Evolutionary conservation across 2,113 vertebrate genomes (phyloP).

Genomic region (Penelope pileata): DNA sequence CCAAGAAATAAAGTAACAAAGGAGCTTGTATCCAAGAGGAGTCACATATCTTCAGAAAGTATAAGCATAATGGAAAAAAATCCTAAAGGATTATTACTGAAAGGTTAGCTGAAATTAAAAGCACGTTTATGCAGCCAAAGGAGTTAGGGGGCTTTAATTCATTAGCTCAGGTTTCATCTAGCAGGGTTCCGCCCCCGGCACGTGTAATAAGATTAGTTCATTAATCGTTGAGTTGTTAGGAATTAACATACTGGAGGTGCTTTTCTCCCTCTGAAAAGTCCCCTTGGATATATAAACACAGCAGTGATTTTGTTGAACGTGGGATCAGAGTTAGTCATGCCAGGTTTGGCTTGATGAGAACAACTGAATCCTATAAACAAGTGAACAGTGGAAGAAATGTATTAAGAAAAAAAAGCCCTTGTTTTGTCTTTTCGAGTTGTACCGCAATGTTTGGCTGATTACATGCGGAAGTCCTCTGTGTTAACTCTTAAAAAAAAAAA

Average conservation of each 20-base stretch:
- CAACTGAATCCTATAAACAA: constrained; percentile 55
- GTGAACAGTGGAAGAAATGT: constrained; percentile 41
- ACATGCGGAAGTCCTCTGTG: not conserved
- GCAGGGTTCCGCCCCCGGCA: constrained; percentile 53
- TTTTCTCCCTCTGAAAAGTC: constrained; percentile 31
- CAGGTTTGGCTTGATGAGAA: constrained; percentile 50
- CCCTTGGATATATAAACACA: constrained; percentile 53
- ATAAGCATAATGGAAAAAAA: constrained; percentile 53
- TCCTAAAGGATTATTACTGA: constrained; percentile 61
- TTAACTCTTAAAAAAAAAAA: not conserved
- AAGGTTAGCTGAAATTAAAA: constrained; percentile 69
- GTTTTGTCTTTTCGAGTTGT: constrained; percentile 46
- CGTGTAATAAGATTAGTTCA: constrained; percentile 61
- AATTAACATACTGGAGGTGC: constrained; percentile 60
- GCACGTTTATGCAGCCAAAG: constrained; percentile 38
- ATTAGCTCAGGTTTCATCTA: constrained; percentile 60
- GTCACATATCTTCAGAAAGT: constrained; percentile 56
- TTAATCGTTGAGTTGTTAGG: constrained; percentile 46
- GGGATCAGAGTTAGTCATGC: constrained; percentile 12
- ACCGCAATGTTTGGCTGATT: not conserved
- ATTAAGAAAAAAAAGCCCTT: not conserved
- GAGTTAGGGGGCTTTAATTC: constrained; percentile 57
- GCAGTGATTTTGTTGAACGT: constrained; percentile 25
- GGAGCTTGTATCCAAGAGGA: constrained; percentile 62
- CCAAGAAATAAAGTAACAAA: constrained; percentile 70